Evolutionary conservation across 2,113 vertebrate genomes (phyloP), one percentile per base, ranked within the genome.

Genomic region (Hippocampus abdominalis): DNA sequence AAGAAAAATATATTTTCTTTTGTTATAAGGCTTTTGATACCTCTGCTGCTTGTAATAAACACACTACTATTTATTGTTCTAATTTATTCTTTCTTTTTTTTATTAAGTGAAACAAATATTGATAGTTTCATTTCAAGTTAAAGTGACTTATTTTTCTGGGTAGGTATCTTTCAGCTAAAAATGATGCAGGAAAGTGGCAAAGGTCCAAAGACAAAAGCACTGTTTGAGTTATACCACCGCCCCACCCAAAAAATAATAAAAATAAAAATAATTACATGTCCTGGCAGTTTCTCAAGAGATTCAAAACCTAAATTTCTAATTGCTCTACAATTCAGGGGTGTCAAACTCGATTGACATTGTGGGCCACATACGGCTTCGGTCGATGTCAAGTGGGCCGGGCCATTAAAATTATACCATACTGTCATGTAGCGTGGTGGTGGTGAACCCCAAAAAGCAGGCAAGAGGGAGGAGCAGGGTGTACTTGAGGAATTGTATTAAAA

Each of bases 11-110:
- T 56, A 68, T 62, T 79, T 81, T 76, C 72, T 75, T 84, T 78
- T 77, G 57, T 84, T 66, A 64, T 70, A 71, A 73, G 67, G 69
- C 68, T 83, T 85, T 85, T 84, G 75, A 86, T 78, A 85, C 83
- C 82, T 89, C 87, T 92, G 92, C 91, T 93, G 91, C 90, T 92
- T 89, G 69, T 83, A 80, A 89, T 86, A 81, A 78, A 81, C 76
- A 72, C 87, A 82, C 88, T 63, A 83, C 78, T 93, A 93, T 93
- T 93, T 93, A 93, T 93, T 93, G 80, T 80, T 91, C 82, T 93
- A 91, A 93, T 92, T 93, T 93, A 93, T 93, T 80, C 68, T 62
- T 60, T 5, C 2, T 39, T 46, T 20, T 64, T 46, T 60, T 32
- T 20, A n/a, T 49, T 20, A 7, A 48, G 56, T 56, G 51, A 68